A percentile compares a stretch with the other conserved stretches of the same genome.
Conservation (phyloP, 2,113 vertebrate genomes). For the Chrysemys picta region DNA sequence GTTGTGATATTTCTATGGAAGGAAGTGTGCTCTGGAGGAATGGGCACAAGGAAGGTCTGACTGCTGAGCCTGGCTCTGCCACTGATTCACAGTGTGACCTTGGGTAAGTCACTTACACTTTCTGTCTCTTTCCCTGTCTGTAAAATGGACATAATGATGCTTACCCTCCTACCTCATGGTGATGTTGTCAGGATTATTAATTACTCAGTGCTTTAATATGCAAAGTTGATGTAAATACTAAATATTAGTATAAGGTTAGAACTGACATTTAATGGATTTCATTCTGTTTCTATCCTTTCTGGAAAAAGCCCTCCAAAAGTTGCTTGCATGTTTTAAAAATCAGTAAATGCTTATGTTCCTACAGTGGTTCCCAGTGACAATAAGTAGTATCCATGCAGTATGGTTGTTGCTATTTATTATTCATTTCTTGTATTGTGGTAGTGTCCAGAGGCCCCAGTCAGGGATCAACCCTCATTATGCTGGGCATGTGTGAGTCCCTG, state of each 20-base stretch:
- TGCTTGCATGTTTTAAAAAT: neutral
- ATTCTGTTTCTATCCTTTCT: neutral
- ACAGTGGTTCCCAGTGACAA: neutral
- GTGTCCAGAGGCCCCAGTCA: neutral
- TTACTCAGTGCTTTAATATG: neutral
- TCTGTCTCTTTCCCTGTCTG: neutral
- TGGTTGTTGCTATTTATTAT: neutral
- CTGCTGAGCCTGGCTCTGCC: neutral
- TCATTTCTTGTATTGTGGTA: neutral
- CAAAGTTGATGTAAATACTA: neutral
- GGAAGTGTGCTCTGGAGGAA: neutral
- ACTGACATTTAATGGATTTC: neutral
- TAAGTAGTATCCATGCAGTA: neutral
- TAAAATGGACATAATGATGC: neutral
- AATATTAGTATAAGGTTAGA: neutral
- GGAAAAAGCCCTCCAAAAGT: neutral
- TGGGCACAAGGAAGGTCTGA: neutral
- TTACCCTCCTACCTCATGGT: neutral
- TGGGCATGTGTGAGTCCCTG: neutral
- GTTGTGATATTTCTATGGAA: neutral
- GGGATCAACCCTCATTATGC: neutral
- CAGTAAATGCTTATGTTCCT: neutral
- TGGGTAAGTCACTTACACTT: neutral
- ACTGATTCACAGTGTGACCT: neutral
- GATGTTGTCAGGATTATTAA: neutral